A percentile compares a stretch with the other conserved stretches of the same genome.
phyloP scores from a whole-genome alignment of 2,888 invertebrate genomes.

The Leucophenga maculata region DNA sequence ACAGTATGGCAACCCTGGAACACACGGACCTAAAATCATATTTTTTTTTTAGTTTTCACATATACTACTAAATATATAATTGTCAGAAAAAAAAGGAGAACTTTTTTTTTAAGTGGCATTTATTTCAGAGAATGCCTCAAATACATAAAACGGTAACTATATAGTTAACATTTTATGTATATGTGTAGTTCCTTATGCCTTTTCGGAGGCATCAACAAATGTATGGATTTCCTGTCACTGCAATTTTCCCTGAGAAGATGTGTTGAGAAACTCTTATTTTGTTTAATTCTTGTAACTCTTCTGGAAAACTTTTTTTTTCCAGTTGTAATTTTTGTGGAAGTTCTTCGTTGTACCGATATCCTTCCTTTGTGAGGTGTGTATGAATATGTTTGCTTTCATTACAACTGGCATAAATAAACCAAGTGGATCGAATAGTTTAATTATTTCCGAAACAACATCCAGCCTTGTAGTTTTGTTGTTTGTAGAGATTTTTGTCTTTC shows the following conservation, averaged over 20 bases:
- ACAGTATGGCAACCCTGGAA: no score
- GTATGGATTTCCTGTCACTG: not conserved
- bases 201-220: not conserved
- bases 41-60: no score
- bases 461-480: no score
- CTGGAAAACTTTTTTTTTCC: not conserved
- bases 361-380: not conserved
- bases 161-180: not conserved
- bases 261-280: not conserved
- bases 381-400: not conserved
- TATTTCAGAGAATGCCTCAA: no score
- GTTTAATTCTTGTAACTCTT: not conserved
- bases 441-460: no score
- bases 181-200: not conserved
- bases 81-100: no score
- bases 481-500: no score
- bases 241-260: not conserved
- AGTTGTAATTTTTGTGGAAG: not conserved
- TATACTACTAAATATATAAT: no score
- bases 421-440: no score
- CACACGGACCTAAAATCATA: no score
- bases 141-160: no score
- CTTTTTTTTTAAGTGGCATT: no score
- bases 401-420: not conserved
- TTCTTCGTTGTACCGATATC: not conserved